Conservation (phyloP, 2,113 vertebrate species). For the Narcine bancroftii region DNA sequence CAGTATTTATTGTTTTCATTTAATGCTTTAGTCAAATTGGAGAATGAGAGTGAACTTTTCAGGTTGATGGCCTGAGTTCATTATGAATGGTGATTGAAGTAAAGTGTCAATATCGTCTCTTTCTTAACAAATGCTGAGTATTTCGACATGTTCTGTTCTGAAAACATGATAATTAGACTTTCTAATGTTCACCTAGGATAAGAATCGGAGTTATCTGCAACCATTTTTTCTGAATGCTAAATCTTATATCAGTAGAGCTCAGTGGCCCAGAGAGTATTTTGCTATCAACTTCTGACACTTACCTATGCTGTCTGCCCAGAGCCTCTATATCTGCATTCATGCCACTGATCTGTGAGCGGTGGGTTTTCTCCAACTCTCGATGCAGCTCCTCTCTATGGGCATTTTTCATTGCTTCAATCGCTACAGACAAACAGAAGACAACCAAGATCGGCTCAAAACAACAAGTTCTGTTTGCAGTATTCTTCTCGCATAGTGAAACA, state of each 20-base stretch:
- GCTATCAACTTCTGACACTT: slow-evolving; percentile 43
- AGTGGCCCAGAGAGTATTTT: background rate
- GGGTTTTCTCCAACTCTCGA: slow-evolving; percentile 78
- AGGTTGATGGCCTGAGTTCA: too few relatives aligned
- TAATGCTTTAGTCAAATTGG: too few relatives aligned
- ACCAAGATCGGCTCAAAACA: background rate
- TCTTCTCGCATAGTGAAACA: background rate
- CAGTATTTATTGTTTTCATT: too few relatives aligned
- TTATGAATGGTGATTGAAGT: too few relatives aligned
- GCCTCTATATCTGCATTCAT: slow-evolving; percentile 82
- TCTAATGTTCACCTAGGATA: background rate
- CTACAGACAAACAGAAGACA: slow-evolving; percentile 46
- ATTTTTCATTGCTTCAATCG: slow-evolving; percentile 98
- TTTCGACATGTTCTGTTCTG: too few relatives aligned
- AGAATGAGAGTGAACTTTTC: too few relatives aligned
- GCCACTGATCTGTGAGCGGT: slow-evolving; percentile 83
- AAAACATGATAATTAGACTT: background rate
- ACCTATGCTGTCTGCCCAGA: slow-evolving; percentile 82
- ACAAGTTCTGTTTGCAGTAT: background rate
- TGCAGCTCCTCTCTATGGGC: slow-evolving; percentile 86
- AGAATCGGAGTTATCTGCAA: background rate
- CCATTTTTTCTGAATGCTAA: background rate
- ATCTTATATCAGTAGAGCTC: background rate
- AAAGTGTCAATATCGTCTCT: too few relatives aligned
- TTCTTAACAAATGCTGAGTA: too few relatives aligned